Evolutionary conservation across 1,140 invertebrate genomes (phyloP).

Genomic region (Achatina immaculata): DNA sequence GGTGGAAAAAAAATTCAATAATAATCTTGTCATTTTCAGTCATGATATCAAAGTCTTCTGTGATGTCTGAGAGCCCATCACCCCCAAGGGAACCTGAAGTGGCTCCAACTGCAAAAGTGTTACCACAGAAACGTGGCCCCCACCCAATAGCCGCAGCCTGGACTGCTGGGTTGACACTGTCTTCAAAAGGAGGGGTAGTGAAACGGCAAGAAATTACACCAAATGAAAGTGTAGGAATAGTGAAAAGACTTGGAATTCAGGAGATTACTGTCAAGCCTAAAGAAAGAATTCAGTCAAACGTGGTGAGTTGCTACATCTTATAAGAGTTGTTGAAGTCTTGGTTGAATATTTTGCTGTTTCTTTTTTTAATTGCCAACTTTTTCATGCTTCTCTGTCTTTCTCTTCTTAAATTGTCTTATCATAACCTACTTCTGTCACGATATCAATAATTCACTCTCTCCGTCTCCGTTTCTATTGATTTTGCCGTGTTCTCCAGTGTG

Average conservation of each 20-base stretch:
- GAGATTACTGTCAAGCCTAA: not conserved
- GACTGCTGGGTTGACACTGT: slow-evolving; percentile 27
- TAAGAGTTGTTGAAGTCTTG: too few species aligned
- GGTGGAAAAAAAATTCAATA: too few species aligned
- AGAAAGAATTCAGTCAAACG: not conserved
- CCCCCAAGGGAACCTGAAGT: not conserved
- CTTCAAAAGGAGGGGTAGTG: slow-evolving; percentile 13
- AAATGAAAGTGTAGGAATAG: not conserved
- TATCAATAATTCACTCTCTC: too few species aligned
- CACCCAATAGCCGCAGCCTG: slow-evolving; percentile 35
- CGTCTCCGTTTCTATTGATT: too few species aligned
- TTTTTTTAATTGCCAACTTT: too few species aligned
- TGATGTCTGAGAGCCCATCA: not conserved
- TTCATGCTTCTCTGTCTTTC: too few species aligned
- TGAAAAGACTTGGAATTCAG: not conserved
- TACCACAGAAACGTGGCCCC: slow-evolving; percentile 21
- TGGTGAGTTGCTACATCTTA: too few species aligned
- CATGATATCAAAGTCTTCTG: not conserved
- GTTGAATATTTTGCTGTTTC: too few species aligned
- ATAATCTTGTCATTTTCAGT: not conserved
- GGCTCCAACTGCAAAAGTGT: not conserved
- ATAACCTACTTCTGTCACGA: too few species aligned
- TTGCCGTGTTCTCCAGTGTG: too few species aligned
- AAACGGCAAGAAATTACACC: not conserved
- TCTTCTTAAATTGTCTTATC: too few species aligned